phyloP scores from a whole-genome alignment of 2,888 invertebrate species.

The Allolobophora icterica region DNA sequence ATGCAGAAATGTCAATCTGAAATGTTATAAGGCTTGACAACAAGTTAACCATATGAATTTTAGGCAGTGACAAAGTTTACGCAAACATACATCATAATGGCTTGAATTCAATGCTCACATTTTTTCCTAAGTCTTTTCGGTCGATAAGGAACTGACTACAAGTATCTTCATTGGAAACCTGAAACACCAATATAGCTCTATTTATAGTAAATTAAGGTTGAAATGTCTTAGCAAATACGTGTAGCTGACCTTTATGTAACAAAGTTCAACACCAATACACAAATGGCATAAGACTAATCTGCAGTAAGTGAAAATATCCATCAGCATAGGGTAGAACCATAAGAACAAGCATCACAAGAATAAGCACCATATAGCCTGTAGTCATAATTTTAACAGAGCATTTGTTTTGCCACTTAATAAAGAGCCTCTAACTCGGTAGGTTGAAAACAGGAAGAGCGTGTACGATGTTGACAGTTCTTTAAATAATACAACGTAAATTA shows the following conservation, averaged over 20 bases:
- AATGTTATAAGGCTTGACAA: too few relatives aligned
- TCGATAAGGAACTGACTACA: slow-evolving; percentile 85
- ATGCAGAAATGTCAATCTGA: too few relatives aligned
- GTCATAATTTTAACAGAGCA: not conserved
- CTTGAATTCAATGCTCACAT: slow-evolving; percentile 72
- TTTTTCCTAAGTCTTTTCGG: slow-evolving; percentile 76
- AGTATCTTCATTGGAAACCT: slow-evolving; percentile 74
- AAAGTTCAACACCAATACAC: too few relatives aligned
- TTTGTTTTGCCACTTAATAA: not conserved
- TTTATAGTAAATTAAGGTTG: not conserved
- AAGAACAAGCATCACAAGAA: too few relatives aligned
- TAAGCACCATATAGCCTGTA: not conserved
- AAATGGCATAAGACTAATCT: too few relatives aligned
- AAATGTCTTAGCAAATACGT: too few relatives aligned
- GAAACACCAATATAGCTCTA: slow-evolving; percentile 31
- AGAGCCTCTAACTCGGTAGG: not conserved
- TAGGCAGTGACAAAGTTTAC: not conserved
- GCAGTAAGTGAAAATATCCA: too few relatives aligned
- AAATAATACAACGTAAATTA: not conserved
- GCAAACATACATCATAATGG: not conserved
- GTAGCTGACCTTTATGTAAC: too few relatives aligned
- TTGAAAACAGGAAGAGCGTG: not conserved
- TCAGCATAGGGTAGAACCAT: too few relatives aligned
- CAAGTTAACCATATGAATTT: too few relatives aligned
- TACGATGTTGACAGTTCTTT: not conserved